Evolutionary conservation across 2,888 invertebrate genomes (phyloP).

Genomic region (Hemithea aestivaria): DNA sequence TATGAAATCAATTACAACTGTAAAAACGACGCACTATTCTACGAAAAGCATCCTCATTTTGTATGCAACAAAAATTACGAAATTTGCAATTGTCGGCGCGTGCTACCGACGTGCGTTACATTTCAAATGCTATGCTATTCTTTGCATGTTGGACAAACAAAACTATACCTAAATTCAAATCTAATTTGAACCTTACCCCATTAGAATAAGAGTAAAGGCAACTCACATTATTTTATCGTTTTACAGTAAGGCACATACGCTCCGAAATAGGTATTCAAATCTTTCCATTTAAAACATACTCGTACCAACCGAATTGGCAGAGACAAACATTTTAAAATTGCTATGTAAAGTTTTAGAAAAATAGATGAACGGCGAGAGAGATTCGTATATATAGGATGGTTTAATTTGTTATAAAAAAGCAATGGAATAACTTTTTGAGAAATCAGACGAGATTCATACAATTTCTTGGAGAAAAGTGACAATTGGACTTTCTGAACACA

Average conservation of each 20-base stretch:
- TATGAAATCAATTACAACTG: slow-evolving; percentile 10
- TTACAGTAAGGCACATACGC: too few species aligned
- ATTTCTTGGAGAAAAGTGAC: slow-evolving; percentile 2
- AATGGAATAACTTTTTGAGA: background rate
- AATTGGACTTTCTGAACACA: slow-evolving; percentile 11
- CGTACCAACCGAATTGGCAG: too few species aligned
- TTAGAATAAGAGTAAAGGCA: background rate
- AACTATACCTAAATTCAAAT: background rate
- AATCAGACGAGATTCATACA: slow-evolving; percentile 3
- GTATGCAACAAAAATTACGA: slow-evolving; percentile 21
- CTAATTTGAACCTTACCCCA: background rate
- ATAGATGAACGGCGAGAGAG: too few species aligned
- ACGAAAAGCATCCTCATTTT: slow-evolving; percentile 12
- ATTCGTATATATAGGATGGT: too few species aligned
- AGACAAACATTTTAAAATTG: too few species aligned
- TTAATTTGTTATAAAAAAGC: too few species aligned
- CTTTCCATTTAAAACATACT: too few species aligned
- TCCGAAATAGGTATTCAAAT: too few species aligned
- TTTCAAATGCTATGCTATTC: slow-evolving; percentile 17
- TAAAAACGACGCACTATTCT: slow-evolving; percentile 2
- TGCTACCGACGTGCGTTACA: slow-evolving; percentile 19
- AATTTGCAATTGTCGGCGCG: slow-evolving; percentile 25
- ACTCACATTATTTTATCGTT: too few species aligned
- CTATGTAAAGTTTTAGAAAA: too few species aligned
- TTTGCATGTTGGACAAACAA: background rate